A percentile compares a stretch with the other conserved stretches of the same genome.
phyloP scores from a whole-genome alignment of 2,113 vertebrate genomes.

The Chitala chitala region DNA sequence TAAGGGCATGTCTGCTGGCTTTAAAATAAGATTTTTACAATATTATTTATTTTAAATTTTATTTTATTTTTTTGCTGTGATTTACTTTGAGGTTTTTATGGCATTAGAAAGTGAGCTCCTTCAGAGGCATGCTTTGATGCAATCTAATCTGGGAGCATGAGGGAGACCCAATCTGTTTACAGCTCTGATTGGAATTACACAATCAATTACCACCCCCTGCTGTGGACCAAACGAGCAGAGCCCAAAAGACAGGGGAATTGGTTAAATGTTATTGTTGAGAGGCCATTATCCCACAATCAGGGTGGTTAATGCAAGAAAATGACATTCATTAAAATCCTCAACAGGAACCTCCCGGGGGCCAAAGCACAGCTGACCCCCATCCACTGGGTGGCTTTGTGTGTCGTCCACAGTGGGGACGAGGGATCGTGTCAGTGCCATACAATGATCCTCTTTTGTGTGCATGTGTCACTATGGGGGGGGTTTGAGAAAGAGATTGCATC shows the following conservation, averaged over 20 bases:
- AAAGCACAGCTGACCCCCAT: constrained; percentile 77
- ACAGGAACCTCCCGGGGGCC: constrained; percentile 67
- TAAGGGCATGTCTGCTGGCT: constrained; percentile 18
- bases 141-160: constrained; percentile 39
- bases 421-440: constrained; percentile 53
- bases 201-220: constrained; percentile 61
- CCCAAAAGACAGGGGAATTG: constrained; percentile 74
- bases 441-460: constrained; percentile 47
- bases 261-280: constrained; percentile 80
- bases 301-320: constrained; percentile 70
- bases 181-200: constrained; percentile 59
- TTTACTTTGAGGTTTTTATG: constrained; percentile 13
- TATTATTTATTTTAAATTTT: too few species aligned
- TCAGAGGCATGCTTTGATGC: constrained; percentile 49
- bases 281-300: constrained; percentile 82
- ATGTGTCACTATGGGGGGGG: constrained; percentile 15
- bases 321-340: constrained; percentile 79
- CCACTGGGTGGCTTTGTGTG: constrained; percentile 66
- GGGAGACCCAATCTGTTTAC: constrained; percentile 60
- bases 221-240: constrained; percentile 67
- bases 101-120: constrained; percentile 26
- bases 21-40: constrained; percentile 12
- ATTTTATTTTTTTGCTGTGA: background rate
- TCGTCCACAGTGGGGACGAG: constrained; percentile 66
- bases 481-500: constrained; percentile 44